phyloP scores from a whole-genome alignment of 2,797 vertebrate species.

The Babyrousa celebensis region DNA sequence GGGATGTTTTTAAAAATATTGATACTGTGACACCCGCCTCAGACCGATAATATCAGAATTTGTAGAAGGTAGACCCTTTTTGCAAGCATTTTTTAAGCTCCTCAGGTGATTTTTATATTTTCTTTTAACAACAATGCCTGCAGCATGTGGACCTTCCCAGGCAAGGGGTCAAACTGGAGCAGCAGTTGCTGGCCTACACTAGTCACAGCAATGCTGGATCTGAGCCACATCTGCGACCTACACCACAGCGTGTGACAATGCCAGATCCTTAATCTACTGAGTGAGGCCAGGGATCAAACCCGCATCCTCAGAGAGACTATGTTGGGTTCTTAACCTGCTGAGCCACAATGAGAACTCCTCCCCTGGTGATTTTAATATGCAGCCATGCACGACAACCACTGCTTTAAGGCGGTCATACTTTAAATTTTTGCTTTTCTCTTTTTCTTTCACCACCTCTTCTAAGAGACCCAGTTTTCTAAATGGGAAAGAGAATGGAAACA shows the following conservation, averaged over 20 bases:
- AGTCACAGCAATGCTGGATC: too few species aligned
- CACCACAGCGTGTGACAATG: too few species aligned
- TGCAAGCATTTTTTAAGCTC: neutral
- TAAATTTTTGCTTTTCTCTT: neutral
- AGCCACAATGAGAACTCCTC: neutral
- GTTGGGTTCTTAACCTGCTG: too few species aligned
- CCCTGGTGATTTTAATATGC: neutral
- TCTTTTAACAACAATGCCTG: too few species aligned
- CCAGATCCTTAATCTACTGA: too few species aligned
- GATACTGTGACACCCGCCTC: neutral
- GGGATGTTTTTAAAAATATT: neutral
- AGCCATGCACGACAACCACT: neutral
- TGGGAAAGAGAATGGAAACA: slow-evolving; percentile 49
- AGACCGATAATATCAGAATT: neutral
- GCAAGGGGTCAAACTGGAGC: too few species aligned
- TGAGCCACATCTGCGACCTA: too few species aligned
- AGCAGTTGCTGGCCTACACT: too few species aligned
- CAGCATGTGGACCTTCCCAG: too few species aligned
- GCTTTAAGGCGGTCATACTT: neutral
- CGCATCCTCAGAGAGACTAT: too few species aligned
- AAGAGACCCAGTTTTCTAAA: slow-evolving; percentile 45
- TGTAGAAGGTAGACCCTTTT: neutral
- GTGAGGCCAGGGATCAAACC: too few species aligned
- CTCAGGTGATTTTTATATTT: neutral
- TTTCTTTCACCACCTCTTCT: slow-evolving; percentile 17